Evolutionary conservation across 2,888 invertebrate genomes (phyloP), one percentile per base, ranked within the genome.

Genomic region (Patella pellucida): DNA sequence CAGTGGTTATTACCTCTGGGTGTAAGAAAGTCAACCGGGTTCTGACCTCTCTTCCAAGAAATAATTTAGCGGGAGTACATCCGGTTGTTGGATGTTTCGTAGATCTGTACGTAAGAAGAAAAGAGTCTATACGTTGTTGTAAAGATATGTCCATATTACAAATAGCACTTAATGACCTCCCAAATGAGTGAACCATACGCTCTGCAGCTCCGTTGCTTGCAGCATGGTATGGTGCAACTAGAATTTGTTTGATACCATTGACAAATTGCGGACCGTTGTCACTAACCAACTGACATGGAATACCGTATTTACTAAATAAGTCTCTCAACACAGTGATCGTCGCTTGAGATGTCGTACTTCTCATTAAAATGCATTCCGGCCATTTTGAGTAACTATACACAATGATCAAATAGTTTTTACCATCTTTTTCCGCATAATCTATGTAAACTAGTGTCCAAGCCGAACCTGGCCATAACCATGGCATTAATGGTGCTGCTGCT

Each of bases 381-480:
- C 81, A 85, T 72, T 85, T 85, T 12, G 81, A 81, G 67, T 83
- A 69, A 2, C 83, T 80, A 68, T 86, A 83, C 2, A 83, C 72
- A 11, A 82, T 52, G 11, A 85, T 71, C 15, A 91, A 78, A 31
- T 87, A 81, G 78, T 80, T 83, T 12, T 74, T 77, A 12, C 81
- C 85, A 54, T 87, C 69, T 52, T 88, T 89, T 14, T 90, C 91
- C n/a, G 89, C 88, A 83, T 89, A 91, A 80, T 92, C 91, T 19
- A 90, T 83, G 81, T 92, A 91, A 7, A 91, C 79, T 19, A 91
- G 82, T 75, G 89, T 83, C 87, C 87, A 89, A 15, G 85, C 84
- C 11, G 56, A 56, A 56, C 19, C 56, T 56, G 52, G 52, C 71
- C 71, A 72, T 23, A 54, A 27, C 71, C 71, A 72, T 56, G 71